Conservation (phyloP, 2,888 invertebrate species). For the Embidobia sp. region DNA sequence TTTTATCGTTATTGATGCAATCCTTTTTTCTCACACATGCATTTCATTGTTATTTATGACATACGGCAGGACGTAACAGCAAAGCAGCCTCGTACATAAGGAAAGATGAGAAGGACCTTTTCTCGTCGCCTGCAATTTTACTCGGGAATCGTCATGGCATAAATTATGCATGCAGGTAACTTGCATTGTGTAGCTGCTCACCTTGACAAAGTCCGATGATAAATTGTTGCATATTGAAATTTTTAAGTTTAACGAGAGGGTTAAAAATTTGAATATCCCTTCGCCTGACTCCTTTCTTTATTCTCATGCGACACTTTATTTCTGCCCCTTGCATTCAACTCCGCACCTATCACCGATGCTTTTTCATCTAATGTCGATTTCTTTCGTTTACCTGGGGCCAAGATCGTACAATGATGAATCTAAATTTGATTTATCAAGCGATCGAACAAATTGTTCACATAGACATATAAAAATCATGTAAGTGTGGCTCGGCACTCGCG, state of each 20-base stretch:
- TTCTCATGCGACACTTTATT: slow-evolving; percentile 73
- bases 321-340: slow-evolving; percentile 54
- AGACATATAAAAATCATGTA: slow-evolving; percentile 48
- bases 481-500: slow-evolving; percentile 4
- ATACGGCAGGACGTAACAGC: not conserved
- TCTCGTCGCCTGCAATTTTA: slow-evolving; percentile 65
- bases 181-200: slow-evolving; percentile 73
- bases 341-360: slow-evolving; percentile 52
- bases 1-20: too few species aligned
- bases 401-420: slow-evolving; percentile 74
- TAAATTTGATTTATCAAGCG: slow-evolving; percentile 79
- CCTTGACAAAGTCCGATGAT: slow-evolving; percentile 78
- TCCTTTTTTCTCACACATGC: too few species aligned
- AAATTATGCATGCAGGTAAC: slow-evolving; percentile 77
- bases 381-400: slow-evolving; percentile 63
- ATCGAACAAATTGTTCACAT: slow-evolving; percentile 65
- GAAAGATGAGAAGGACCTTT: slow-evolving; percentile 44
- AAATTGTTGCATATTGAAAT: slow-evolving; percentile 79
- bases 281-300: slow-evolving; percentile 72
- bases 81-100: not conserved
- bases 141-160: slow-evolving; percentile 70
- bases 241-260: slow-evolving; percentile 77
- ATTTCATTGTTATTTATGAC: slow-evolving; percentile 13
- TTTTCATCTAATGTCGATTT: slow-evolving; percentile 61
- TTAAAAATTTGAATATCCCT: slow-evolving; percentile 80